Evolutionary conservation across 2,888 invertebrate genomes (phyloP), one percentile per base, ranked within the genome.

Genomic region (Drosophila kambysellisi): DNA sequence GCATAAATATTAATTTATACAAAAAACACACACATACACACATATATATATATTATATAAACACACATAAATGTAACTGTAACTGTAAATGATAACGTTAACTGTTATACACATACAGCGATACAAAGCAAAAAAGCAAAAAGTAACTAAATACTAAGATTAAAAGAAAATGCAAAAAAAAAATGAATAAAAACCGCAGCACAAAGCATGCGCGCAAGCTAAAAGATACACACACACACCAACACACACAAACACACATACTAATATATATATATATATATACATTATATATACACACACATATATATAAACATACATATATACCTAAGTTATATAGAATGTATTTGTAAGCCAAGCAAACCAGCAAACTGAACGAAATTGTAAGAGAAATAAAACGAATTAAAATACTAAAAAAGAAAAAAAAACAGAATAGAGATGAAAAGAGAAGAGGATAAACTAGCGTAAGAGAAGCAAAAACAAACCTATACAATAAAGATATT

Each of bases 1-100:
- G 89, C 90, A 81, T 88, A 88, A 89, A 89, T 81, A 74, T 88
- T 89, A 90, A 90, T 86, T 88, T 86, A 88, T 88, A 88, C 81
- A 70, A 79, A 65, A 64, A 39, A 76, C 59, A 53, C 7, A 61
- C 39, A 58, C 51, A 57, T 15, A 58, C 43, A 32, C 30, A 63
- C 35, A 60, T 4, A 68, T 35, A 74, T 53, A 74, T 29, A 41
- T n/a, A 54, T 30, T 30, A 37, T 29, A 29, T n/a, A 39, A 12
- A 72, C 59, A 73, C 46, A 70, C 51, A 72, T 74, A 74, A 52
- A 74, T 67, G 70, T 74, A 89, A 80, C 73, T 79, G 69, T 79
- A 88, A 80, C 74, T 81, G 70, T 79, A 81, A 74, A 73, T 74
- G 73, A 58, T 56, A 73, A 76, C 60, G 52, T 35, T 79, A 79